phyloP scores from a whole-genome alignment of 2,797 vertebrate genomes.

The Gastrophryne carolinensis region DNA sequence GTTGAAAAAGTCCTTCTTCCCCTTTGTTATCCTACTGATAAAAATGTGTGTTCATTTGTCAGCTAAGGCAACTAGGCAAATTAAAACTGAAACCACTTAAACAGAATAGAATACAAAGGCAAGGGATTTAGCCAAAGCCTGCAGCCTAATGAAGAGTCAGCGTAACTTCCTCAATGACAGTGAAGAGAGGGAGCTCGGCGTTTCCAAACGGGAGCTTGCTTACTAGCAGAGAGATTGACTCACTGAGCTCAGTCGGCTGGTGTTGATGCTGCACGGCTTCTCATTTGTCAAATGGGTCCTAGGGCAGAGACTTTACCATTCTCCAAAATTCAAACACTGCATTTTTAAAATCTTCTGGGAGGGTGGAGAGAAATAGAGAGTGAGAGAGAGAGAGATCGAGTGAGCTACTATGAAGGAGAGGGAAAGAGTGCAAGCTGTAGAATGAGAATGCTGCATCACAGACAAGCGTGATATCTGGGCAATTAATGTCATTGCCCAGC shows the following conservation, averaged over 20 bases:
- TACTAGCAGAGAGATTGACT: constrained; percentile 64
- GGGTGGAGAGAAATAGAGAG: constrained; percentile 56
- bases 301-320: constrained; percentile 73
- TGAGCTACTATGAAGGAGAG: constrained; percentile 51
- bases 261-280: constrained; percentile 69
- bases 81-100: constrained; percentile 54
- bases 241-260: constrained; percentile 62
- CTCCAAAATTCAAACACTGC: constrained; percentile 78
- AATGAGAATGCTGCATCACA: constrained; percentile 62
- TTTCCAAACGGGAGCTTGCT: constrained; percentile 67
- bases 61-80: constrained; percentile 69
- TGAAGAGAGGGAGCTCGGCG: constrained; percentile 61
- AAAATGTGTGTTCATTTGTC: constrained; percentile 63
- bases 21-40: constrained; percentile 46
- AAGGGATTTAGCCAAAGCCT: constrained; percentile 60
- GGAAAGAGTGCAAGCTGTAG: constrained; percentile 36
- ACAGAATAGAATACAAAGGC: constrained; percentile 24
- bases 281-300: constrained; percentile 82
- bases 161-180: constrained; percentile 71
- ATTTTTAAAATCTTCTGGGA: constrained; percentile 72
- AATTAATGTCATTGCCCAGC: constrained; percentile 69
- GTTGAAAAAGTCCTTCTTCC: constrained; percentile 24
- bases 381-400: constrained; percentile 51
- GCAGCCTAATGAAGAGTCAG: constrained; percentile 70
- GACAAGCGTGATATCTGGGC: constrained; percentile 66